Base-by-base conservation (phyloP, 2,113 vertebrate species). In the Narcine bancroftii region DNA sequence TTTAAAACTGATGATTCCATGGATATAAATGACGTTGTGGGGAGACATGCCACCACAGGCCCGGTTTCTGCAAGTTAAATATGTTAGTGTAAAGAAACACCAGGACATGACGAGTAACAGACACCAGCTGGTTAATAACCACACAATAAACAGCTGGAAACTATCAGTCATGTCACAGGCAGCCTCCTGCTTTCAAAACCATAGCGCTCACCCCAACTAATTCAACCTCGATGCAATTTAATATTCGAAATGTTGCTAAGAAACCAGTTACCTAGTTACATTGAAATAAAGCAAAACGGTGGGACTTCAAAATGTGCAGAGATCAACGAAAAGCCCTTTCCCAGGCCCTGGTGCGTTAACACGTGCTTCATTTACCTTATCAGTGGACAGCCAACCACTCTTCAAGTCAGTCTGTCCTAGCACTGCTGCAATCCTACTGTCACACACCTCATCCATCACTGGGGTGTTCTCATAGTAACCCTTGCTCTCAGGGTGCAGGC, bases 291-390 rank as follows among this genome's bases (percentile, higher is more conserved):
- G 56, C 60, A 66, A 69, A 89, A 15, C 3, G 85, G 39, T 56
- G 63, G 85, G 36, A 42, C 60, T 89, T 69, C 63, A 91, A 9
- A 29, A 91, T 69, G 87, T 91, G 89, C 17, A 24, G 45, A 10
- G 79, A 33, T 21, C 45, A 19, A 91, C 47, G 36, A 33, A 65
- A 33, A 69, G 45, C 66, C 89, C 36, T 71, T 47, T 91, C 36
- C 39, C 89, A 42, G 39, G 21, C 26, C 65, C 89, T 71, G 21
- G 11, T 3, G 26, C 45, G 73, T 9, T 92, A 65, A 6, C 42
- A 76, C 45, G 56, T 39, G 77, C 93, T 33, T 92, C 2, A 93
- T 94, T 96, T 98, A 99, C 98, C 98, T 99, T 96, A 92, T 94
- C 94, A 92, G 95, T 95, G 93, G 95, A 95, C 76, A 96, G 95